Base-by-base conservation (phyloP, 1,140 invertebrate genomes). In the Aethina tumida region DNA sequence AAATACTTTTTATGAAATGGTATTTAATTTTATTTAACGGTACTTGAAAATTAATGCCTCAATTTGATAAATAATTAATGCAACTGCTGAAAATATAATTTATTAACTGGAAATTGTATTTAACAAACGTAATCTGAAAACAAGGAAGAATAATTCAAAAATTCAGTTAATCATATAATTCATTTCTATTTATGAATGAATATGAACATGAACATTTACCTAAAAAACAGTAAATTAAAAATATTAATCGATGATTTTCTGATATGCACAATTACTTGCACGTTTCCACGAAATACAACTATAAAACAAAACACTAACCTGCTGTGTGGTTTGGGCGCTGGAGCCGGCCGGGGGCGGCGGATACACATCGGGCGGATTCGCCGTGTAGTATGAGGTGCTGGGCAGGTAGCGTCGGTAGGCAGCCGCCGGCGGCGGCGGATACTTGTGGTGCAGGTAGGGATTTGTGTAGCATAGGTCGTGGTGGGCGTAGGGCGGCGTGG, bases 401-500 rank as follows among this genome's bases (percentile, higher is more conserved):
- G 43, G 35, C 25, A 58, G 26, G 14, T 56, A 53, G 4, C 50
- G 43, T 13, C 38, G 41, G 17, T 39, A 47, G 12, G 61, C 46
- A 26, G 54, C 56, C 35, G 56, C 54, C 33, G 64, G 59, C n/a
- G 51, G 47, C 13, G 62, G 49, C 14, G 62, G 51, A 52, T 68
- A 63, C 17, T 43, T 42, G 44, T 66, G 73, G 40, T 73, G 43
- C 13, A 35, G 34, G 13, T 35, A 70, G 35, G 71, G 68, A 40
- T 72, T 16, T 12, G 63, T 50, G 52, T 67, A 67, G 39, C 59
- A 62, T 17, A 62, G 37, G 29, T 62, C 59, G 26, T 63, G 58
- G 40, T 62, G 62, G 31, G 54, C 26, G 37, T 56, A 55, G 5
- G 58, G 36, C 21, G 49, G 44, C 9, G 47, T 47, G 22, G 58